Evolutionary conservation across 2,888 invertebrate species (phyloP), one percentile per base, ranked within the genome.

Genomic region (Eupithecia subumbrata): DNA sequence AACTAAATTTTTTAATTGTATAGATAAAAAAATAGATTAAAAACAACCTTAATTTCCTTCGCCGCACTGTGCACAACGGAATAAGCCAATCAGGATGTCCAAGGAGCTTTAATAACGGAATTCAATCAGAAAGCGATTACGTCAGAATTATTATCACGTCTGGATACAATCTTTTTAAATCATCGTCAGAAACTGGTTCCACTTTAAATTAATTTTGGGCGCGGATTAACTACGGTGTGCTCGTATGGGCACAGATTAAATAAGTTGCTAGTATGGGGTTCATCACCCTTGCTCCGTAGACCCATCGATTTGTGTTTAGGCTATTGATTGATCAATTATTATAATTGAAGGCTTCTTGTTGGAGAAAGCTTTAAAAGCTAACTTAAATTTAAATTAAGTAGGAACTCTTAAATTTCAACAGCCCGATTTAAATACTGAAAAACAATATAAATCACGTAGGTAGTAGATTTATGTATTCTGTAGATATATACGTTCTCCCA

Each of bases 181-280:
- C 76, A 71, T 75, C 76, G 69, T 74, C 16, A 74, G 70, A 75
- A 85, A 84, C 85, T 79, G 83, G 86, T 85, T 86, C 84, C 84
- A 84, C 84, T 86, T 80, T 81, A 87, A 85, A 85, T 85, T 87
- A 86, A 87, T 88, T 87, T 89, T 84, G 82, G 85, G 84, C 82
- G 82, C 79, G 83, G 85, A 88, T 86, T 88, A 87, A 86, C 84
- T 84, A 86, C 80, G 87, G 84, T 69, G 69, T 72, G 22, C 45
- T 11, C 45, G 66, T 70, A 68, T 83, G 81, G 43, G 43, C 68
- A 25, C 43, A 68, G 66, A n/a, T 68, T 22, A 45, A 30, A 68
- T 22, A 45, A n/a, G 68, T 45, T 45, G 43, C n/a, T 43, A 4
- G 22, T 83, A 85, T 85, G 84, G 83, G 85, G 84, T 85, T 86